Evolutionary conservation across 1,140 invertebrate species (phyloP).

Genomic region (Scaptomyza montana): DNA sequence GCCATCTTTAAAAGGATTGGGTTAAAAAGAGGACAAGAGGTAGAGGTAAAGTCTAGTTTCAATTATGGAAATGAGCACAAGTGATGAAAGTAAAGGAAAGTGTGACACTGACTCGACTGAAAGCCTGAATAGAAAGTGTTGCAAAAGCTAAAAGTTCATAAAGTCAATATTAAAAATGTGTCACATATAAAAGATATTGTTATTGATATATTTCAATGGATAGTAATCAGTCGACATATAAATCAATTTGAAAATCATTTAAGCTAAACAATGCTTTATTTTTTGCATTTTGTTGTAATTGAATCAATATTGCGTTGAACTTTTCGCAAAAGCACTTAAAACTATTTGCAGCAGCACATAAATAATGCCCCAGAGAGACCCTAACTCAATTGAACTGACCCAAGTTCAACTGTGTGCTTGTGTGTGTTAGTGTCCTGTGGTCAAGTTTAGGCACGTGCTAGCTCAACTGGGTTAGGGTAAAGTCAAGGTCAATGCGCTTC

Average conservation of each 20-base stretch:
- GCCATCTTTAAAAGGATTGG: not conserved
- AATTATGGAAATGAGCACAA: slow-evolving; percentile 28
- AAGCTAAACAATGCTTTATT: too few species aligned
- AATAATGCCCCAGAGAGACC: slow-evolving; percentile 24
- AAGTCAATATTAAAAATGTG: too few species aligned
- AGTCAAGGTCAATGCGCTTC: slow-evolving; percentile 75
- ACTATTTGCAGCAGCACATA: slow-evolving; percentile 35
- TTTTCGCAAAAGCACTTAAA: slow-evolving; percentile 35
- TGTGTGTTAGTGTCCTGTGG: slow-evolving; percentile 7
- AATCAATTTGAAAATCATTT: not conserved
- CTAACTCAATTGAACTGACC: slow-evolving; percentile 1
- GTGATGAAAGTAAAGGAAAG: not conserved
- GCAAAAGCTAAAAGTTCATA: too few species aligned
- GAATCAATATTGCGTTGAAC: slow-evolving; percentile 31
- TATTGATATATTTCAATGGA: not conserved
- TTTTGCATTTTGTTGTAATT: not conserved
- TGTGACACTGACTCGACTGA: not conserved
- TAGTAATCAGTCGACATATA: not conserved
- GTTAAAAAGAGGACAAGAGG: not conserved
- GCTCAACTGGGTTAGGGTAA: slow-evolving; percentile 4
- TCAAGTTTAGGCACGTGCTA: slow-evolving; percentile 25
- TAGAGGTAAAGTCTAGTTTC: not conserved
- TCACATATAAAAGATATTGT: not conserved
- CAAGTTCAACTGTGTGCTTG: slow-evolving; percentile 3
- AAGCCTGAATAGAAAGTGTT: not conserved